Base-by-base conservation (phyloP, 2,113 vertebrate genomes). In the Cynoglossus semilaevis region DNA sequence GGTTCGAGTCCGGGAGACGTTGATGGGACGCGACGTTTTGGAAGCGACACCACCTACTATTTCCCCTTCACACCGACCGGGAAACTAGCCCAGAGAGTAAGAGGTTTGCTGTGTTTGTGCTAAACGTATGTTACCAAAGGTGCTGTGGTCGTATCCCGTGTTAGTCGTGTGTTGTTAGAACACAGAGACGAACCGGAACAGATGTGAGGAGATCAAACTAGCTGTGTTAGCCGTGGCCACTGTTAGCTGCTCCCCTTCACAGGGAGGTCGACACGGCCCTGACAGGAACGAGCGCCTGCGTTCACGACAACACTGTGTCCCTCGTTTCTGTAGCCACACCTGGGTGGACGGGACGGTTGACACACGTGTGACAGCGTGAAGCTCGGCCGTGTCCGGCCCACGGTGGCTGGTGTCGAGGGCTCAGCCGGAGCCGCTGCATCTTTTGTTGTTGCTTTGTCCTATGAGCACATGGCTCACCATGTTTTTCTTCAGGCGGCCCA, bases 391-490 rank as follows among this genome's bases (percentile, higher is more conserved):
- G 42, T n/a, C 17, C 19, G 22, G 37, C 5, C 9, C 11, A 2
- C 38, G 49, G 2, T 41, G 29, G 7, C 15, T 8, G 57, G 17
- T 34, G 42, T 64, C 62, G n/a, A 47, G 29, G 14, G 1, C 59
- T 64, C 60, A 56, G 67, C 64, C 70, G 51, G 49, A 38, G 56
- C 67, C 57, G 53, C 77, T 61, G 22, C 15, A 22, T 84, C 86
- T 92, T 93, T 94, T 94, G 94, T 94, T 95, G 90, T 94, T 93
- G 93, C 93, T 94, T 93, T 95, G 94, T 94, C 91, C n/a, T 93
- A 69, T 72, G 93, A 94, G 92, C 93, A 94, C 94, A 93, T 94
- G 94, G 94, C 90, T 89, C 67, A 64, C 74, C 87, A 71, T 83
- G 87, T 90, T 88, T 78, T 83, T 91, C 90, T 92, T 92, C 90